Evolutionary conservation across 2,797 vertebrate species (phyloP).

Genomic region (Sebastes jordani): DNA sequence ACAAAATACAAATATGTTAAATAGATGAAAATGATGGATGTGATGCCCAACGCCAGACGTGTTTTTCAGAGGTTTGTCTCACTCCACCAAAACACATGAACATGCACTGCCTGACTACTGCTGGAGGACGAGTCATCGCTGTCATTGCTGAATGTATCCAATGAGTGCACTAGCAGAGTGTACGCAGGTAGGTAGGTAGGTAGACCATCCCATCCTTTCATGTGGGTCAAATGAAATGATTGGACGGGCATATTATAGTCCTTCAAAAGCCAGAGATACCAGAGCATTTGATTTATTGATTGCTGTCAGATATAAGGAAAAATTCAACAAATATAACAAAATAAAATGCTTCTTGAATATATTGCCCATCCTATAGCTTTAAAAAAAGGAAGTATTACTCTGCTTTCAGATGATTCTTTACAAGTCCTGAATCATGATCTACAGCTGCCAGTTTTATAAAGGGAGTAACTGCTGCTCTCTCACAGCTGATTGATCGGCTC

Average conservation of each 20-base stretch:
- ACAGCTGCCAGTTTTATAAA: not conserved
- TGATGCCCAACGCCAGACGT: not conserved
- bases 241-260: no score
- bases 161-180: not conserved
- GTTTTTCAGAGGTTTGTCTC: not conserved
- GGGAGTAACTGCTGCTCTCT: not conserved
- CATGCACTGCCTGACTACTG: not conserved
- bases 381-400: not conserved
- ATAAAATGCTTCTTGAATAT: not conserved
- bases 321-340: not conserved
- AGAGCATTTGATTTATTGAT: not conserved
- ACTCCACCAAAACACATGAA: not conserved
- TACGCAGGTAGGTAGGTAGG: fast-evolving
- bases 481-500: conserved; percentile 7
- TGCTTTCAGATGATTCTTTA: not conserved
- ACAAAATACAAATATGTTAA: no score
- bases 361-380: not conserved
- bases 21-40: not conserved
- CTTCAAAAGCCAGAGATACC: not conserved
- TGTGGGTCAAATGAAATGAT: no score
- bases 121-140: not conserved
- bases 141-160: not conserved
- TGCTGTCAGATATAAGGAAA: not conserved
- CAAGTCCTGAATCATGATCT: not conserved
- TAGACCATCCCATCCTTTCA: no score